phyloP scores from a whole-genome alignment of 2,888 invertebrate species.

The Agrochola lychnidis region DNA sequence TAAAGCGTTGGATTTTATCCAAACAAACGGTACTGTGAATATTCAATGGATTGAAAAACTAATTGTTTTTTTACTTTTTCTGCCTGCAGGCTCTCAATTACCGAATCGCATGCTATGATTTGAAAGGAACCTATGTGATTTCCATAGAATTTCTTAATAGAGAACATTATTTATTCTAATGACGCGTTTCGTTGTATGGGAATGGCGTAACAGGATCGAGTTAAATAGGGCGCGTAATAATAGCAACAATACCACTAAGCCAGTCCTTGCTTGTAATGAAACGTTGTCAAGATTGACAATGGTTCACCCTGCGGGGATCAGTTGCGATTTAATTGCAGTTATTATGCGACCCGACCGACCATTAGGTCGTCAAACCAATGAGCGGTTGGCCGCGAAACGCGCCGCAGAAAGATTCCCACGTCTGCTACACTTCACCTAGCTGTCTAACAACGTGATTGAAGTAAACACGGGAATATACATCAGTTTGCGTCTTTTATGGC shows the following conservation, averaged over 20 bases:
- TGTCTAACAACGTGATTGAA: conserved; percentile 69
- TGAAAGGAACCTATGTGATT: conserved; percentile 6
- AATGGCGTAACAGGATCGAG: conserved; percentile 24
- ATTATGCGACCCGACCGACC: conserved; percentile 77
- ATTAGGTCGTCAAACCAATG: conserved; percentile 76
- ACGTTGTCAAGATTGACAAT: conserved; percentile 73
- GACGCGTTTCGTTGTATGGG: conserved; percentile 27
- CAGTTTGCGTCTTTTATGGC: conserved; percentile 51
- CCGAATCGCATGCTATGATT: conserved; percentile 15
- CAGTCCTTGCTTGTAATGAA: conserved; percentile 70
- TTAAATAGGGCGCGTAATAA: conserved; percentile 57
- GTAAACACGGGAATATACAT: conserved; percentile 51
- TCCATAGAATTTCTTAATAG: conserved; percentile 22
- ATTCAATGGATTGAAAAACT: conserved; percentile 50
- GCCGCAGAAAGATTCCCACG: conserved; percentile 70
- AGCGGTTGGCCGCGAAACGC: conserved; percentile 66
- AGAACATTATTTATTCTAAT: conserved; percentile 41
- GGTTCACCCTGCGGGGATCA: conserved; percentile 70
- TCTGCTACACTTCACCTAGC: conserved; percentile 72
- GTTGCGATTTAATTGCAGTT: conserved; percentile 81
- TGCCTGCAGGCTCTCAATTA: conserved; percentile 22
- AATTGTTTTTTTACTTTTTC: conserved; percentile 48
- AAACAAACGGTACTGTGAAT: conserved; percentile 54
- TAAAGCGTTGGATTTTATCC: conserved; percentile 50
- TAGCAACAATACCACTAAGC: conserved; percentile 52